phyloP scores from a whole-genome alignment of 2,888 invertebrate genomes.

The Dolomedes plantarius region DNA sequence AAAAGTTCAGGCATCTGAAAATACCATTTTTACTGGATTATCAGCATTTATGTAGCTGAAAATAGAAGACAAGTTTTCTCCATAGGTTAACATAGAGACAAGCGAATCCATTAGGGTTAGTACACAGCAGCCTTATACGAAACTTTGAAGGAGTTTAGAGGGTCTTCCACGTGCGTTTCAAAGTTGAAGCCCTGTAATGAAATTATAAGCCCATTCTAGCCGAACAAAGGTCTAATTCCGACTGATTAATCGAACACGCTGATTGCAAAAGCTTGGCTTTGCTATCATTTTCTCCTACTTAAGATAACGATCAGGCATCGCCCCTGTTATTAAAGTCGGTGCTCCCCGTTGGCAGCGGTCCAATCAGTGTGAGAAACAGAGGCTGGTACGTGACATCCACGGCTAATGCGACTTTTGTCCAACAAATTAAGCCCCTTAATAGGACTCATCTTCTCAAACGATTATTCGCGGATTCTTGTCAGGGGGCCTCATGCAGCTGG shows the following conservation, averaged over 20 bases:
- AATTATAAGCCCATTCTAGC: background rate
- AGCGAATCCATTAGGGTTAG: too few relatives aligned
- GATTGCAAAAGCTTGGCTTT: background rate
- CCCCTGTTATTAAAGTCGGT: constrained; percentile 9
- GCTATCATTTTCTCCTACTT: background rate
- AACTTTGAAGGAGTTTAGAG: too few relatives aligned
- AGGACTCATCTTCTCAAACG: background rate
- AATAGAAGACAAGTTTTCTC: too few relatives aligned
- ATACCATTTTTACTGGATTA: too few relatives aligned
- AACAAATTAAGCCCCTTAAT: constrained; percentile 27
- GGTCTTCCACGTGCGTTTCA: too few relatives aligned
- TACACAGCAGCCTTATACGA: too few relatives aligned
- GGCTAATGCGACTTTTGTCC: constrained; percentile 31
- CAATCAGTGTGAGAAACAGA: constrained; percentile 19
- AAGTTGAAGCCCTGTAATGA: background rate
- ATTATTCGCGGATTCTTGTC: constrained; percentile 4
- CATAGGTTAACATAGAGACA: too few relatives aligned
- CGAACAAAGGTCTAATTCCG: background rate
- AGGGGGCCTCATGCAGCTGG: background rate
- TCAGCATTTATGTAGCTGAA: too few relatives aligned
- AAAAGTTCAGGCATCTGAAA: too few relatives aligned
- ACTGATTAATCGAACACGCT: background rate
- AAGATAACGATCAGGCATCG: constrained; percentile 4
- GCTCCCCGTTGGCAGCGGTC: background rate
- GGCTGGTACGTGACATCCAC: constrained; percentile 49